Percentiles rank a stretch among this genome's conserved stretches.
Conservation (phyloP, 2,113 vertebrate species). For the Pangasianodon hypophthalmus region DNA sequence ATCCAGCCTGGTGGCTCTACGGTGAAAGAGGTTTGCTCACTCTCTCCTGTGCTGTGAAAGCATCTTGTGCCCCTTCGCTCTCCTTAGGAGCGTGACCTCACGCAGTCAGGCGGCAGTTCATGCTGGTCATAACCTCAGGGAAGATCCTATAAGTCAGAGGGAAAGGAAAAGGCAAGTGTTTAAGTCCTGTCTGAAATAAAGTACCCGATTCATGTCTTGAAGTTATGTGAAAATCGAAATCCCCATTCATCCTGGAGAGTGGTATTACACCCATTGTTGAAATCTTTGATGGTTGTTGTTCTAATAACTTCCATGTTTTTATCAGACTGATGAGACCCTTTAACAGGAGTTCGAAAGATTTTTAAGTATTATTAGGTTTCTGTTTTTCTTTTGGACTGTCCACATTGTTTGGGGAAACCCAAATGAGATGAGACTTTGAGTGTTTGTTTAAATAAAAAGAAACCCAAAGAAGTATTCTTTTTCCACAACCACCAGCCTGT, state of each 20-base stretch:
- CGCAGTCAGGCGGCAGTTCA: slow-evolving; percentile 56
- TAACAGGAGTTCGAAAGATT: neutral
- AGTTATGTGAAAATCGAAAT: neutral
- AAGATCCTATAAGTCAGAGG: slow-evolving; percentile 60
- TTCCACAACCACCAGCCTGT: slow-evolving; percentile 29
- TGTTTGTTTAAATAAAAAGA: slow-evolving; percentile 13
- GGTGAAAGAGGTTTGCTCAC: slow-evolving; percentile 4
- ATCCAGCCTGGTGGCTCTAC: slow-evolving; percentile 68
- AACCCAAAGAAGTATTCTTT: slow-evolving; percentile 49
- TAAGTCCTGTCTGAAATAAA: neutral
- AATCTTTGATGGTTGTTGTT: neutral
- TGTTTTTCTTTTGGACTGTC: neutral
- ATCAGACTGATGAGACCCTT: neutral
- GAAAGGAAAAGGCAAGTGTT: slow-evolving; percentile 38
- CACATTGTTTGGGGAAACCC: neutral
- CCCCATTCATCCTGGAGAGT: neutral
- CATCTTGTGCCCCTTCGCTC: slow-evolving; percentile 36
- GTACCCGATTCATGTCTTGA: neutral
- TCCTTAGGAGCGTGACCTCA: slow-evolving; percentile 47
- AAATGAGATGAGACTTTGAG: neutral
- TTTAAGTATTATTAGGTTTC: neutral
- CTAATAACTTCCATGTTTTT: neutral
- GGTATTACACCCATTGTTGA: neutral
- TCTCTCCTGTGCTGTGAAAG: slow-evolving; percentile 29
- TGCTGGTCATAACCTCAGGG: slow-evolving; percentile 56